phyloP scores from a whole-genome alignment of 1,140 invertebrate species.

The Drosophila parabipectinata region DNA sequence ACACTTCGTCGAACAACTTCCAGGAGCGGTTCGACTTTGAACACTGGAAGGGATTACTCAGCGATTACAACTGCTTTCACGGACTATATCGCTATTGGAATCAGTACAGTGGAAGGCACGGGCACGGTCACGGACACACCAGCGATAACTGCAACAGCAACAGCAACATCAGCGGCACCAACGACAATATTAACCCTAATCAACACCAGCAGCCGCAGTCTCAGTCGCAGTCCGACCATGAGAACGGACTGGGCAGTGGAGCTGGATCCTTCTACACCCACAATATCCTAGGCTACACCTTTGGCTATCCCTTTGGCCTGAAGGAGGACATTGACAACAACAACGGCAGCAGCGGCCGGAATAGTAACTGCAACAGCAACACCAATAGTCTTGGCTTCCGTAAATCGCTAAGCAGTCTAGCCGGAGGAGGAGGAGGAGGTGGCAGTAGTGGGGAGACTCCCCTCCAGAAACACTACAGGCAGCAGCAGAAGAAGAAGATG shows the following conservation, averaged over 20 bases:
- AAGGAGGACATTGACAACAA: slow-evolving; percentile 54
- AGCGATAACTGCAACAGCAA: not conserved
- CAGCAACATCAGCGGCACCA: slow-evolving; percentile 10
- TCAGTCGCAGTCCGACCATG: slow-evolving; percentile 45
- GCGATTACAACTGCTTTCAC: slow-evolving; percentile 76
- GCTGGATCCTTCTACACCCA: slow-evolving; percentile 74
- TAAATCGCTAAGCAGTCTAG: slow-evolving; percentile 30
- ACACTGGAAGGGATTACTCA: slow-evolving; percentile 73
- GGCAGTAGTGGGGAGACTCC: slow-evolving; percentile 63
- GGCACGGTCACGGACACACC: slow-evolving; percentile 8
- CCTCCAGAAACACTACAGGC: slow-evolving; percentile 79
- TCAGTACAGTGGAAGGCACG: slow-evolving; percentile 45
- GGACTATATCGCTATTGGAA: slow-evolving; percentile 79
- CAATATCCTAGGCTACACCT: slow-evolving; percentile 83
- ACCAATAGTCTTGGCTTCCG: slow-evolving; percentile 24
- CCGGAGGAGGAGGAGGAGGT: slow-evolving; percentile 24
- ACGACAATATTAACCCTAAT: not conserved
- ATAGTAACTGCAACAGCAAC: slow-evolving; percentile 21
- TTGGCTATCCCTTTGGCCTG: slow-evolving; percentile 71
- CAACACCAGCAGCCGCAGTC: slow-evolving; percentile 9
- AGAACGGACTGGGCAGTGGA: slow-evolving; percentile 53
- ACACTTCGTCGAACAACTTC: slow-evolving; percentile 79
- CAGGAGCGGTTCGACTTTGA: slow-evolving; percentile 79
- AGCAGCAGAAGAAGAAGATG: slow-evolving; percentile 84
- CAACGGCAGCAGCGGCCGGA: slow-evolving; percentile 11